Evolutionary conservation across 2,797 vertebrate genomes (phyloP).

Genomic region (Urocyon cinereoargenteus): DNA sequence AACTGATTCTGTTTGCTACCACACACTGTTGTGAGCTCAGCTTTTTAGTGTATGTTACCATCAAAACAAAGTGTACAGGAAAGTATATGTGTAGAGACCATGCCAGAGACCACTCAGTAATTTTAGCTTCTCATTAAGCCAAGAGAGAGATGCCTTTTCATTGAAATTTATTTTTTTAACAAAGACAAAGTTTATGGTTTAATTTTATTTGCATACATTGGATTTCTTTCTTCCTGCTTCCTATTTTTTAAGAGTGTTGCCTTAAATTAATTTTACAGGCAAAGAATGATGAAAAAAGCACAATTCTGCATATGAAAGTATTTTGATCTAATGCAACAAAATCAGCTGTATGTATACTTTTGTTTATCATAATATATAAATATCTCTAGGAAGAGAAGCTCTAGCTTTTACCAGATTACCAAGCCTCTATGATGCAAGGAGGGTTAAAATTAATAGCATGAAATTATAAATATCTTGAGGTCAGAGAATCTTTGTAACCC

Average conservation of each 20-base stretch:
- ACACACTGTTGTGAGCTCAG: background rate
- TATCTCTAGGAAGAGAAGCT: background rate
- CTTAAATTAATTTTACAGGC: background rate
- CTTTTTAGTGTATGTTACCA: background rate
- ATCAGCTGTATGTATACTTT: background rate
- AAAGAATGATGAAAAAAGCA: background rate
- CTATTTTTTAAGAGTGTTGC: background rate
- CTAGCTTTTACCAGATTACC: background rate
- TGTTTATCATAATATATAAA: background rate
- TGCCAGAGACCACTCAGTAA: background rate
- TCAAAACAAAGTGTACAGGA: background rate
- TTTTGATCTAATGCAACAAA: constrained; percentile 43
- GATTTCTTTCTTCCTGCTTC: background rate
- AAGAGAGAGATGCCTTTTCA: background rate
- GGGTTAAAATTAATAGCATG: background rate
- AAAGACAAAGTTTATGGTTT: background rate
- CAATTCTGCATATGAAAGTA: background rate
- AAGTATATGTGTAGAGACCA: background rate
- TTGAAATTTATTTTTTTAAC: background rate
- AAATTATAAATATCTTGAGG: background rate
- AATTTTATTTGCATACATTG: background rate
- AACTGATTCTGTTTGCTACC: background rate
- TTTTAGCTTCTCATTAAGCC: background rate
- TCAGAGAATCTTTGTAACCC: background rate
- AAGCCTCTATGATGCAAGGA: background rate